phyloP scores from a whole-genome alignment of 1,140 invertebrate species.

The Macrosteles quadrilineatus region DNA sequence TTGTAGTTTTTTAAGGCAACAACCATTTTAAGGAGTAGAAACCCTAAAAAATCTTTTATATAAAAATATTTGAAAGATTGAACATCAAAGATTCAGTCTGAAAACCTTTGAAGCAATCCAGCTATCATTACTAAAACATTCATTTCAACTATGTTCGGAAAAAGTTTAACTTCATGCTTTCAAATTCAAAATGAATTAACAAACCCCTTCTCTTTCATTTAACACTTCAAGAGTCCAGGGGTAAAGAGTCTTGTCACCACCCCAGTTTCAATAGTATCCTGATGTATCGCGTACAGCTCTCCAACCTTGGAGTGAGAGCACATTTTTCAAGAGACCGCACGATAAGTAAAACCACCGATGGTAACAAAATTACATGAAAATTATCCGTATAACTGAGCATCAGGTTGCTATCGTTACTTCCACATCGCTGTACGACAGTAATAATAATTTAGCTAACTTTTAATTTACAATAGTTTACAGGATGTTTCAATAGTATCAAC shows the following conservation, averaged over 20 bases:
- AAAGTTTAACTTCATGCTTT: too few relatives aligned
- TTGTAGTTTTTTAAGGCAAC: too few relatives aligned
- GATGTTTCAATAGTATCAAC: conserved; percentile 43
- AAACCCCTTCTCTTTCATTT: too few relatives aligned
- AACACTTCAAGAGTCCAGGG: too few relatives aligned
- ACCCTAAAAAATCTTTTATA: too few relatives aligned
- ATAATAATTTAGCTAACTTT: conserved; percentile 41
- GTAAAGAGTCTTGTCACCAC: background rate
- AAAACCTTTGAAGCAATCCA: too few relatives aligned
- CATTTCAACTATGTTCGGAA: too few relatives aligned
- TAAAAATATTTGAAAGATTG: too few relatives aligned
- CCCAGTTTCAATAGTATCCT: conserved; percentile 26
- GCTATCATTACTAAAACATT: too few relatives aligned
- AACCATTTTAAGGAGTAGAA: too few relatives aligned
- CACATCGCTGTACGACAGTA: conserved; percentile 39
- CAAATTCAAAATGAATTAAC: too few relatives aligned
- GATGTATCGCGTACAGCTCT: conserved; percentile 1
- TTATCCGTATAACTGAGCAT: conserved; percentile 21
- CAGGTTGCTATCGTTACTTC: conserved; percentile 37
- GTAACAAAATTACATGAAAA: background rate
- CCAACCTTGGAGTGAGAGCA: background rate
- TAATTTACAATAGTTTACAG: conserved; percentile 43
- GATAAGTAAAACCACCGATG: background rate
- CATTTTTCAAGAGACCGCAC: background rate
- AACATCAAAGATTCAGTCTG: too few relatives aligned